Conservation (phyloP, 2,113 vertebrate species). For the Chaetodon trifascialis region DNA sequence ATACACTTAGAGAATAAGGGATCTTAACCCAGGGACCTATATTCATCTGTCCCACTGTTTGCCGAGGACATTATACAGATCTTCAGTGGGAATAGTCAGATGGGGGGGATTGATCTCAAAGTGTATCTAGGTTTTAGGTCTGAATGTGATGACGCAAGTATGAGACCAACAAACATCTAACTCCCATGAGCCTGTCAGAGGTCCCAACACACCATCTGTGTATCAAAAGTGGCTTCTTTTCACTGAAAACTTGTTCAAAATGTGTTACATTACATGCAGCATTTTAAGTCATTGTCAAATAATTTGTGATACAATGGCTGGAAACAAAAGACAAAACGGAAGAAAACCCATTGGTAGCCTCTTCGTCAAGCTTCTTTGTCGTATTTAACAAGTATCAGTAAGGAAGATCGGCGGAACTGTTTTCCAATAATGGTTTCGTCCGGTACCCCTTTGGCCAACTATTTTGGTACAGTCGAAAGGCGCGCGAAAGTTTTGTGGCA, state of each 20-base stretch:
- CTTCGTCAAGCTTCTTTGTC: background rate
- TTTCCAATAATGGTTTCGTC: constrained; percentile 45
- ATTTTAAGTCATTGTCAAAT: background rate
- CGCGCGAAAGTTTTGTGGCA: constrained; percentile 40
- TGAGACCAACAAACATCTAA: background rate
- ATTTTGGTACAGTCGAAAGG: constrained; percentile 45
- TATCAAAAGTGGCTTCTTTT: background rate
- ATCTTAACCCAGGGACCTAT: background rate
- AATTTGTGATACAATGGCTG: background rate
- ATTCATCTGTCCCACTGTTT: constrained; percentile 41
- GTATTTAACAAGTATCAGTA: too few relatives aligned
- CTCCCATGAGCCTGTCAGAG: background rate
- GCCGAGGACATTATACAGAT: constrained; percentile 13
- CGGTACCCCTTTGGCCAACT: background rate
- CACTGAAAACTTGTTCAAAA: background rate
- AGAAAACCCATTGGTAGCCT: background rate
- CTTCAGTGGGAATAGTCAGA: constrained; percentile 14
- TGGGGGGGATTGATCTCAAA: background rate
- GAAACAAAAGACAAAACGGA: background rate
- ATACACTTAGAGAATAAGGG: constrained; percentile 9
- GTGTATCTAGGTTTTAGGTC: background rate
- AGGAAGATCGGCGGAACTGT: background rate
- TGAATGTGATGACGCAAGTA: constrained; percentile 8
- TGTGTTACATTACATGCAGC: background rate
- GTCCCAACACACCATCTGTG: background rate